A percentile compares a stretch with the other conserved stretches of the same genome.
Evolutionary conservation across 2,113 vertebrate species (phyloP).

Genomic region (Turdus rufiventris): DNA sequence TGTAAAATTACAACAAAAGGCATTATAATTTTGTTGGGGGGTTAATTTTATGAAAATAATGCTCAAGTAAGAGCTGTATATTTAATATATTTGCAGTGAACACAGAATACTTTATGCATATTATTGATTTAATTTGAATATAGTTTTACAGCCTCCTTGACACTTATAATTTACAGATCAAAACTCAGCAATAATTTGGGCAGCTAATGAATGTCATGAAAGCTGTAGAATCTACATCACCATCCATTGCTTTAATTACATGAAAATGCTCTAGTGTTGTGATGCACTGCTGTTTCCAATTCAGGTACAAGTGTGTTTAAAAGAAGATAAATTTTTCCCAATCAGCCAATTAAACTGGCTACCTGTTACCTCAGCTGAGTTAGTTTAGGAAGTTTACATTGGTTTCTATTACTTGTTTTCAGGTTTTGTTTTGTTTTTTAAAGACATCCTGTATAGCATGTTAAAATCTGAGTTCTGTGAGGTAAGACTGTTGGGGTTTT

Average conservation of each 20-base stretch:
- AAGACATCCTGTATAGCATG: slow-evolving; percentile 75
- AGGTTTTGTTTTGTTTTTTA: slow-evolving; percentile 74
- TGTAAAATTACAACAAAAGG: slow-evolving; percentile 96
- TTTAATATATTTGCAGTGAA: slow-evolving; percentile 99
- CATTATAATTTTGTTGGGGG: slow-evolving; percentile 97
- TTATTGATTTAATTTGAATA: slow-evolving; percentile 96
- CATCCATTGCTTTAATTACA: slow-evolving; percentile 81
- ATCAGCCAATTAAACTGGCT: slow-evolving; percentile 84
- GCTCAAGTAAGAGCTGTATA: slow-evolving; percentile 94
- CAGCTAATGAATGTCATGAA: slow-evolving; percentile 99
- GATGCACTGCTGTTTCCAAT: slow-evolving; percentile 83
- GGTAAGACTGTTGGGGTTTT: slow-evolving; percentile 43
- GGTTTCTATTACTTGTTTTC: slow-evolving; percentile 81
- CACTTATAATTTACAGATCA: slow-evolving; percentile 96
- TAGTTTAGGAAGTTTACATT: slow-evolving; percentile 89
- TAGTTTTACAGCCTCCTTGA: slow-evolving; percentile 94
- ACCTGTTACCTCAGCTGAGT: slow-evolving; percentile 91
- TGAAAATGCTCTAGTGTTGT: slow-evolving; percentile 80
- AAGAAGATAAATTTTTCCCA: slow-evolving; percentile 79
- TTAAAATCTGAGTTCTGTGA: slow-evolving; percentile 70
- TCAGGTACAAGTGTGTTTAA: slow-evolving; percentile 85
- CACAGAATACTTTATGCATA: slow-evolving; percentile 90
- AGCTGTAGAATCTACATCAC: slow-evolving; percentile 92
- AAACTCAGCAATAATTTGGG: slow-evolving; percentile 99
- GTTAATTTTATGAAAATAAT: slow-evolving; percentile 98